Evolutionary conservation across 2,113 vertebrate species (phyloP).

Genomic region (Gasterosteus nipponicus): DNA sequence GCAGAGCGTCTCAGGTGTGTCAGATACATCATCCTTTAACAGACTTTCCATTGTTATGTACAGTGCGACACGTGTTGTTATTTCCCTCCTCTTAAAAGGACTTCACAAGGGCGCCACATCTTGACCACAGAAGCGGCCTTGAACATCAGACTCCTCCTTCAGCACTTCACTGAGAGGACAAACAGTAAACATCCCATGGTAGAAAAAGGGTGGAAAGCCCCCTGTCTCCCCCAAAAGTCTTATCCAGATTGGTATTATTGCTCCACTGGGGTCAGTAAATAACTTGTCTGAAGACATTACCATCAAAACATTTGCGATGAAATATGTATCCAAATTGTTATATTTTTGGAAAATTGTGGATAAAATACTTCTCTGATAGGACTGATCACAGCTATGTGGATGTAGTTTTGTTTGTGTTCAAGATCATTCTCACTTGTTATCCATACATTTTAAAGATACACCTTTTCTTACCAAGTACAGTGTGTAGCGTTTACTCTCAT

Average conservation of each 20-base stretch:
- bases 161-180: conserved; percentile 33
- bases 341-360: neutral
- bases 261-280: conserved; percentile 11
- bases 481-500: neutral
- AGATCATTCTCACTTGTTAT: neutral
- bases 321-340: neutral
- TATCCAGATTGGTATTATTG: conserved; percentile 6
- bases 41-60: conserved; percentile 73
- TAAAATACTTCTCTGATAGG: neutral
- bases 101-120: conserved; percentile 53
- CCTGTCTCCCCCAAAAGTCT: conserved; percentile 11
- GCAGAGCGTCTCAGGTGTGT: conserved; percentile 45
- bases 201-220: conserved; percentile 53
- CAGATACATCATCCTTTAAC: conserved; percentile 47
- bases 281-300: neutral
- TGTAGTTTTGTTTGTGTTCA: neutral
- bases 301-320: neutral
- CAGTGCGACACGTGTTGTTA: conserved; percentile 73
- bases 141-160: conserved; percentile 49
- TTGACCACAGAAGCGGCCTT: conserved; percentile 52
- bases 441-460: neutral
- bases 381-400: neutral
- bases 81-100: conserved; percentile 72
- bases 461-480: neutral
- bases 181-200: conserved; percentile 62